Base-by-base conservation (phyloP, 2,888 invertebrate genomes). In the Dione vanillae region DNA sequence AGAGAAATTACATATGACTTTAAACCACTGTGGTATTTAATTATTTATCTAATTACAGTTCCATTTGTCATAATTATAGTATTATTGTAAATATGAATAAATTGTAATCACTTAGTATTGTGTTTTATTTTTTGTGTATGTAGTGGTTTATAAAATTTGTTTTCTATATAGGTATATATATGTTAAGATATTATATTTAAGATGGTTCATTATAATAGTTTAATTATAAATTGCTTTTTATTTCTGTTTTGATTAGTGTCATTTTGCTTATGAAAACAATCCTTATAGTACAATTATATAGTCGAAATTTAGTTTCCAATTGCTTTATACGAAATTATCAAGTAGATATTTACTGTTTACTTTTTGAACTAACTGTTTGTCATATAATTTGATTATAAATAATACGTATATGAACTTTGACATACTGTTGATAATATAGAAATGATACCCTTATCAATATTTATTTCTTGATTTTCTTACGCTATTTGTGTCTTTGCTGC, bases 361-460 rank as follows among this genome's bases (percentile, higher is more conserved):
- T n/a, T 58, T 58, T 37, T 45, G 5, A 16, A 35, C 9, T 2
- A 3, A 27, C 20, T 41, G 2, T 64, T 40, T 49, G 27, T 45
- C 59, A 40, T 49, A 52, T 43, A 54, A 68, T 68, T 68, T 45
- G 62, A 68, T 68, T 52, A 69, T 66, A 62, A 43, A 19, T 67
- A 59, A 35, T 43, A 59, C 64, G 59, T 59, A 37, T 56, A 62
- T 71, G 67, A 73, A 65, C 67, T 71, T 65, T 74, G 61, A 69
- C 74, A 52, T 67, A 5, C 45, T 35, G 11, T 8, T 59, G 71
- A 74, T 74, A 74, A 71, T 58, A 40, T 56, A 14, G 16, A 51
- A 11, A 65, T 41, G 71, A 71, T 72, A 65, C 52, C 35, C 49
- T 64, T 74, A 74, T 74, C 72, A 6, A 27, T 74, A 65, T 67